These are phyloP conservation scores for Coracopsis vasa DNA, from an alignment of 2,113 vertebrate species.

Conservation along the genomic window DNA sequence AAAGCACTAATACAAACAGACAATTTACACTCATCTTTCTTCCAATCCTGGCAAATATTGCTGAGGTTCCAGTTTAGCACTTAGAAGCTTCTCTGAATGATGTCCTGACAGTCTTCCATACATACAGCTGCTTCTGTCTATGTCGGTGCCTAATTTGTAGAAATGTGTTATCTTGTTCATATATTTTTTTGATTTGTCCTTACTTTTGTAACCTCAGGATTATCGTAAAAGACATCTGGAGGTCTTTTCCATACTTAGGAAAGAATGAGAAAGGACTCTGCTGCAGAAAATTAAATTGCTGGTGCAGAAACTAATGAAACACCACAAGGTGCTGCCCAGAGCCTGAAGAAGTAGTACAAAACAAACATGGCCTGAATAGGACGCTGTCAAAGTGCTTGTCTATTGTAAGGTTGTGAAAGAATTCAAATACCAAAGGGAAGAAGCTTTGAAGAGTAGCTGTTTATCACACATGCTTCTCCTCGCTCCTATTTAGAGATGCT, in stretches of 20 bases:
- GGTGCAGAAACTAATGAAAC: neutral
- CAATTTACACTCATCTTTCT: neutral
- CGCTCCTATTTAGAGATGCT: slow-evolving; percentile 44
- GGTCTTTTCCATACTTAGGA: neutral
- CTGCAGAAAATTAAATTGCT: neutral
- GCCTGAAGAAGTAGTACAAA: neutral
- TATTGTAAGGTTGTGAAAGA: neutral
- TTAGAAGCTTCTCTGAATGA: neutral
- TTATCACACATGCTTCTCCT: slow-evolving; percentile 34
- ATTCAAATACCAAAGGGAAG: slow-evolving; percentile 12
- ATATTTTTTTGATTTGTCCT: neutral
- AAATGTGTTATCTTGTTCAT: neutral
- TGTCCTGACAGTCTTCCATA: neutral
- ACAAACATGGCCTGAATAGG: neutral
- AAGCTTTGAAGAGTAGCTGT: slow-evolving; percentile 37
- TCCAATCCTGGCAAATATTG: neutral
- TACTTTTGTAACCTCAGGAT: neutral
- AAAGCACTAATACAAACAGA: neutral
- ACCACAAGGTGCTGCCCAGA: neutral
- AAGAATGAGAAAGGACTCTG: neutral
- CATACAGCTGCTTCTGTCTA: neutral
- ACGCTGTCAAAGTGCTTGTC: neutral
- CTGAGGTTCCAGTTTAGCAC: neutral
- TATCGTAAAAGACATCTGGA: neutral
- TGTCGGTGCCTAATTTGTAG: neutral